Evolutionary conservation across 2,888 invertebrate species (phyloP).

Genomic region (Drosophila eohydei): DNA sequence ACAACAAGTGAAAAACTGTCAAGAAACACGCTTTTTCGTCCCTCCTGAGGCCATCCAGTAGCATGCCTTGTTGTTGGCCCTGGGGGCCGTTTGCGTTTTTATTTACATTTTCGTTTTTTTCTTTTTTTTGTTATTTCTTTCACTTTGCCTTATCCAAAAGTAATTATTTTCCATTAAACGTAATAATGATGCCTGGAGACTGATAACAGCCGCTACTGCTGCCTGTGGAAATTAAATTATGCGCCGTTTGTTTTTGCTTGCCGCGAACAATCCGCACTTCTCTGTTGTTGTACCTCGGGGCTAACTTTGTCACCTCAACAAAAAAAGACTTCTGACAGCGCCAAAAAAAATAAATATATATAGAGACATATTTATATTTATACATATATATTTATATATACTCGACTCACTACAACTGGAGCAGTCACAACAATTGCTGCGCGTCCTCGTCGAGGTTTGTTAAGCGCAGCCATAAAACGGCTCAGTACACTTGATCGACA

Average conservation of each 20-base stretch:
- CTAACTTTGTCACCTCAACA: slow-evolving; percentile 60
- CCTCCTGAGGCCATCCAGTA: not conserved
- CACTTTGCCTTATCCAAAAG: slow-evolving; percentile 81
- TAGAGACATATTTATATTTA: not conserved
- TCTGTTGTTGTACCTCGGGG: slow-evolving; percentile 39
- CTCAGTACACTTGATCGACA: slow-evolving; percentile 80
- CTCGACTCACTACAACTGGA: slow-evolving; percentile 4
- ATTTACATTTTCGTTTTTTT: slow-evolving; percentile 13
- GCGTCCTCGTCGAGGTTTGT: slow-evolving; percentile 69
- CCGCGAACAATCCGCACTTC: slow-evolving; percentile 38
- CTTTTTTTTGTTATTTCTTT: slow-evolving; percentile 66
- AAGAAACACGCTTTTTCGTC: slow-evolving; percentile 42
- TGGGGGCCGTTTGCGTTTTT: slow-evolving; percentile 28
- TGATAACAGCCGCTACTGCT: slow-evolving; percentile 64
- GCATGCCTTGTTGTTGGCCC: slow-evolving; percentile 14
- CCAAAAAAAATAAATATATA: slow-evolving; percentile 21
- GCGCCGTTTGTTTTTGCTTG: slow-evolving; percentile 61
- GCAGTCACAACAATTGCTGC: slow-evolving; percentile 45
- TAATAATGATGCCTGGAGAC: slow-evolving; percentile 74
- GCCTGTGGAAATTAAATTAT: slow-evolving; percentile 69
- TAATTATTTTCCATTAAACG: slow-evolving; percentile 81
- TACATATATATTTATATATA: slow-evolving; percentile 1
- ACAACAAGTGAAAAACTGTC: slow-evolving; percentile 41
- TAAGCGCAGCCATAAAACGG: slow-evolving; percentile 79
- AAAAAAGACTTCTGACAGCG: slow-evolving; percentile 48